A percentile compares a stretch with the other conserved stretches of the same genome.
These are phyloP conservation scores for Leucania comma DNA, from an alignment of 2,888 invertebrate species.

Conservation along the genomic window DNA sequence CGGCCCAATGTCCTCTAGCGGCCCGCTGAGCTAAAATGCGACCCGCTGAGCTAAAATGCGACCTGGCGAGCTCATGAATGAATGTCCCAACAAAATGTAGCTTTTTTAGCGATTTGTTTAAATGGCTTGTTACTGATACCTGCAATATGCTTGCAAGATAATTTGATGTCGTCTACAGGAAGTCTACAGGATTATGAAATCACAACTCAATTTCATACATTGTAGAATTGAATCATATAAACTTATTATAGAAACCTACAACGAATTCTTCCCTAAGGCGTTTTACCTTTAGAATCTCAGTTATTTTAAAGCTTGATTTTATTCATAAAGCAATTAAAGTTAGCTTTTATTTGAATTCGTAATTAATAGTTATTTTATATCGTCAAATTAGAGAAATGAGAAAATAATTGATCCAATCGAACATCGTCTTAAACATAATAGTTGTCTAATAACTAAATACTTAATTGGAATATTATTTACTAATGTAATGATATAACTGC, in stretches of 20 bases:
- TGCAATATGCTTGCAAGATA: background rate
- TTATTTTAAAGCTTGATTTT: slow-evolving; percentile 11
- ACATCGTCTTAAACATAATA: slow-evolving; percentile 8
- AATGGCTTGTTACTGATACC: slow-evolving; percentile 12
- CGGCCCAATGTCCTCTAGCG: slow-evolving; percentile 1
- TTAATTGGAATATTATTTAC: slow-evolving; percentile 16
- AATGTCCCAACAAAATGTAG: slow-evolving; percentile 25
- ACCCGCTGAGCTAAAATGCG: slow-evolving; percentile 3
- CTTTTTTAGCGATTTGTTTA: background rate
- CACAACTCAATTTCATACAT: slow-evolving; percentile 1
- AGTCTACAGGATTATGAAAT: background rate
- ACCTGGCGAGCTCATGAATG: slow-evolving; percentile 3
- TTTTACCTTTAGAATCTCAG: slow-evolving; percentile 1
- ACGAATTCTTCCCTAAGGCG: slow-evolving; percentile 52
- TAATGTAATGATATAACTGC: slow-evolving; percentile 13
- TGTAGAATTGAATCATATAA: slow-evolving; percentile 33
- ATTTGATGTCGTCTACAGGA: background rate
- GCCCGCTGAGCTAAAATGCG: background rate
- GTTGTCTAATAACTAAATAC: slow-evolving; percentile 11
- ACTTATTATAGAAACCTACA: slow-evolving; percentile 37
- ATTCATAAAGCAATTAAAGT: slow-evolving; percentile 1
- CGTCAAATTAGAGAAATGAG: slow-evolving; percentile 5
- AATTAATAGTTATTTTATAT: background rate
- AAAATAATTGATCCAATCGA: slow-evolving; percentile 8
- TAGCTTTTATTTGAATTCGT: slow-evolving; percentile 21